Base-by-base conservation (phyloP, 1,140 invertebrate genomes). In the Atta colombica region DNA sequence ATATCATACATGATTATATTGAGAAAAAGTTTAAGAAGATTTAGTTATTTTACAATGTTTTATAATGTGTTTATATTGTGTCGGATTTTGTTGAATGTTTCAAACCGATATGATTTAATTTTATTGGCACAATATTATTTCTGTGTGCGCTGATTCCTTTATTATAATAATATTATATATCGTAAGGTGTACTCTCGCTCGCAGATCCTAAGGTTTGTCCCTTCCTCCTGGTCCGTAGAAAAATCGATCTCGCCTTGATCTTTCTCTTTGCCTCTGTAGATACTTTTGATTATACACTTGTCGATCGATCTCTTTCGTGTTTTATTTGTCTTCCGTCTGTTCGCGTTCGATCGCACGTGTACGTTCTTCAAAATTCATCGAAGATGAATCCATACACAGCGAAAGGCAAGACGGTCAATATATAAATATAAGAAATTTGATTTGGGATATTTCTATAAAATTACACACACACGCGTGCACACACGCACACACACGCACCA, bases 181-280 rank as follows among this genome's bases (percentile, higher is more conserved):
- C 39, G 18, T 39, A 49, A 31, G 25, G 14, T 80, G 28, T 78
- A 78, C 25, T 68, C 51, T 65, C 25, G 61, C 12, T 68, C 31
- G 51, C 49, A 80, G 12, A 68, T 68, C 8, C 35, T n/a, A 4
- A 39, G 68, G 49, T 80, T 80, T 66, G 21, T 16, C 39, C 8
- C 60, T 58, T 18, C 58, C 51, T 61, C 18, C 39, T 10, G 55
- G 58, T 74, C 74, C 49, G 18, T 39, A 88, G 53, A 45, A 60
- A 51, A 89, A 7, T 51, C 78, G 12, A 74, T 87, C 49, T 89
- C 21, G 25, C 66, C 63, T 58, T 78, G 65, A 28, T 86, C 28
- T 80, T 80, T 87, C 45, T 86, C 45, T 75, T 12, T 74, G 25
- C 39, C 63, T 88, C 21, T 63, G 68, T 89, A 89, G 74, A 86